Conservation (phyloP, 2,888 invertebrate species). For the Clitarchus hookeri region DNA sequence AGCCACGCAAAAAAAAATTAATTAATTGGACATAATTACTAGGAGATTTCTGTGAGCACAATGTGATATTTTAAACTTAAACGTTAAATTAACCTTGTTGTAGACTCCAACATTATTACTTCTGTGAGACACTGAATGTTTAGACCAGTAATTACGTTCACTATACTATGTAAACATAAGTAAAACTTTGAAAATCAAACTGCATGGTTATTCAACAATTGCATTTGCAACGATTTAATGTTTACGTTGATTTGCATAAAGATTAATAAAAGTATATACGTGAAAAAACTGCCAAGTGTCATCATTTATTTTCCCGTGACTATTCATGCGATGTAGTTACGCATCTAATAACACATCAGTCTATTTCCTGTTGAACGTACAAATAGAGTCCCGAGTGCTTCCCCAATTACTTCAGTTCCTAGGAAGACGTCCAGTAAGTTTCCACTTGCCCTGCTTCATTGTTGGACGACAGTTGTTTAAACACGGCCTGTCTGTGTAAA, state of each 20-base stretch:
- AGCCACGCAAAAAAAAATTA: not conserved
- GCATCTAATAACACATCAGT: no score
- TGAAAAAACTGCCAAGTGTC: not conserved
- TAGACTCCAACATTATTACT: not conserved
- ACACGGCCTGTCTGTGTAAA: no score
- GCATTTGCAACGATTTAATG: not conserved
- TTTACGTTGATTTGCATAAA: conserved; percentile 14
- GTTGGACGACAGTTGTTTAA: no score
- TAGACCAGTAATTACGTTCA: not conserved
- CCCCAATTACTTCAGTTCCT: no score
- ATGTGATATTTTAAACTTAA: not conserved
- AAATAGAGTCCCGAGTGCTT: no score
- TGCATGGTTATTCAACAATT: not conserved
- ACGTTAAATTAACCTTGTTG: not conserved
- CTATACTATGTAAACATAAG: not conserved
- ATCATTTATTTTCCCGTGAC: no score
- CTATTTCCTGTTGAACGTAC: no score
- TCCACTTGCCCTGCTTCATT: no score
- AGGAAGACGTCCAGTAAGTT: no score
- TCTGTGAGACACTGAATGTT: not conserved
- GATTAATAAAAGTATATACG: conserved; percentile 2
- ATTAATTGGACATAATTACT: not conserved
- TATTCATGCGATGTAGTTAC: no score
- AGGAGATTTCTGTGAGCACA: not conserved
- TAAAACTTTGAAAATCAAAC: conserved; percentile 1